These are phyloP conservation scores for Musca vetustissima DNA, from an alignment of 1,140 invertebrate genomes.

Conservation along the genomic window DNA sequence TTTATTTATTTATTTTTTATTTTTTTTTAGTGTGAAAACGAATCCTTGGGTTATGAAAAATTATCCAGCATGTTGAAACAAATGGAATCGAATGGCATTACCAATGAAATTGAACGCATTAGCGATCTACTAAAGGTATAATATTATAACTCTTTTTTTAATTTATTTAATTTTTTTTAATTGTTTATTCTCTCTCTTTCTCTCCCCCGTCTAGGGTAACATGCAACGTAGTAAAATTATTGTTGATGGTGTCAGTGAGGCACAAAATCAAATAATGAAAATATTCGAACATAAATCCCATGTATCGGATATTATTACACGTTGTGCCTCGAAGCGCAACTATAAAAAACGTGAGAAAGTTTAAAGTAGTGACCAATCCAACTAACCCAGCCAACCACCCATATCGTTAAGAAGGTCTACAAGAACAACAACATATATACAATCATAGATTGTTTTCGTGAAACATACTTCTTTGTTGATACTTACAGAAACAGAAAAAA, in stretches of 20 bases:
- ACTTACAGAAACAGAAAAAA: no score
- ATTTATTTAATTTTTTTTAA: neutral
- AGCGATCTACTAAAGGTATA: constrained; percentile 76
- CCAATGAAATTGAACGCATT: constrained; percentile 69
- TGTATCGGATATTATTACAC: constrained; percentile 84
- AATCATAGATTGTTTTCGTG: no score
- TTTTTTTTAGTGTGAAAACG: constrained; percentile 59
- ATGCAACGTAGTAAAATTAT: constrained; percentile 92
- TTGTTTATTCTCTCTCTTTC: neutral
- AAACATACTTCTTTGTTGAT: no score
- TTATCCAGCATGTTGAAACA: constrained; percentile 65
- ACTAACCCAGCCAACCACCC: no score
- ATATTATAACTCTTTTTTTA: constrained; percentile 2
- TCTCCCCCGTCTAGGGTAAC: constrained; percentile 71
- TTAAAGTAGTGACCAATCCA: constrained; percentile 34
- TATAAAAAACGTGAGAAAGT: constrained; percentile 83
- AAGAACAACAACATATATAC: no score
- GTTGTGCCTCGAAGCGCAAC: constrained; percentile 86
- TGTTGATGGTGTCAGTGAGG: constrained; percentile 87
- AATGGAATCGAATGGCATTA: constrained; percentile 67
- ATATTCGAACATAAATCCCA: constrained; percentile 89
- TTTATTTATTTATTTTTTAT: constrained; percentile 16
- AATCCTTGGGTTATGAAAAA: constrained; percentile 65
- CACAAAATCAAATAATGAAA: constrained; percentile 81
- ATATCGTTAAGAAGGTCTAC: no score